A percentile compares a stretch with the other conserved stretches of the same genome.
Conservation (phyloP, 2,888 invertebrate genomes). For the Spilarctia lutea region DNA sequence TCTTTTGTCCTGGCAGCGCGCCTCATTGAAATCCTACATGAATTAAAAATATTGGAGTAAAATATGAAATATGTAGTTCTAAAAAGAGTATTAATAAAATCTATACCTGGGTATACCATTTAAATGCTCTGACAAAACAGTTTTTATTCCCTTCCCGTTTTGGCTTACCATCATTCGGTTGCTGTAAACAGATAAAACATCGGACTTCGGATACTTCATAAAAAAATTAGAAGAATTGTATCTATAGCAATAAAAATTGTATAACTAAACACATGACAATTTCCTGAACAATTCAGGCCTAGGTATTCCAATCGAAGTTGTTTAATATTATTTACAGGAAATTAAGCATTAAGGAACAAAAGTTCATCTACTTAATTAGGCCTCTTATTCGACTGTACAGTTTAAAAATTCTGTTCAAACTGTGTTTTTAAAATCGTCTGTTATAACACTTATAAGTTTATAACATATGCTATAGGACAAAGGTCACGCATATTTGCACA, state of each 20-base stretch:
- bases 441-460: neutral
- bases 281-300: too few relatives aligned
- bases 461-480: constrained; percentile 6
- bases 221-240: too few relatives aligned
- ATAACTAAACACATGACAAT: too few relatives aligned
- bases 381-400: neutral
- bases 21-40: neutral
- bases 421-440: neutral
- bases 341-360: neutral
- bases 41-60: neutral
- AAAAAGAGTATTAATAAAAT: neutral
- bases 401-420: neutral
- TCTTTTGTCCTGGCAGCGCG: neutral
- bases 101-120: constrained; percentile 77
- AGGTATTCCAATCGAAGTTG: too few relatives aligned
- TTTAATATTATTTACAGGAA: too few relatives aligned
- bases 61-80: neutral
- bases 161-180: constrained; percentile 40
- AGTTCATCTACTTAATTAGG: too few relatives aligned
- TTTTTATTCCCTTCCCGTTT: constrained; percentile 62
- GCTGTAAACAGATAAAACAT: constrained; percentile 21
- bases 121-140: constrained; percentile 77
- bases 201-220: too few relatives aligned
- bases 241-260: neutral
- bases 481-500: constrained; percentile 12